A percentile compares a stretch with the other conserved stretches of the same genome.
phyloP scores from a whole-genome alignment of 2,113 vertebrate species.

The Zosterops lateralis region DNA sequence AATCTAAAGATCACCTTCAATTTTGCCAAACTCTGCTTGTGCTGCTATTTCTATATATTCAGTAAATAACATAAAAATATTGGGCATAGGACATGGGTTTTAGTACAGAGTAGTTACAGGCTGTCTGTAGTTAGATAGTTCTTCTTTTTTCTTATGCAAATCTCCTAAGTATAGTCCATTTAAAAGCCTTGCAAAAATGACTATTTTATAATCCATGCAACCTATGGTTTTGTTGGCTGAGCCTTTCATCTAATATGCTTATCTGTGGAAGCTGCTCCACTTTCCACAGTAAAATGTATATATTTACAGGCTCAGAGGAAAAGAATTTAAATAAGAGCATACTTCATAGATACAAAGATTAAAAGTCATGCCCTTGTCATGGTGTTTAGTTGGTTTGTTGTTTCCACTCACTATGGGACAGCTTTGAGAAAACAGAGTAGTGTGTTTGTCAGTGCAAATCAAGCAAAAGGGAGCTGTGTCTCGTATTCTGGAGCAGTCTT shows the following conservation, averaged over 20 bases:
- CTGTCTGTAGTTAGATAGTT: background rate
- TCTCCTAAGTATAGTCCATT: background rate
- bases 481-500: background rate
- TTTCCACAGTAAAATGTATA: background rate
- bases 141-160: background rate
- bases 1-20: rapidly evolving
- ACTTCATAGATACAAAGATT: background rate
- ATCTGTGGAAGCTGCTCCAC: background rate
- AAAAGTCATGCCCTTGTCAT: background rate
- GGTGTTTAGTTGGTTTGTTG: background rate
- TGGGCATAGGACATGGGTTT: background rate
- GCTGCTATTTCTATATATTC: background rate
- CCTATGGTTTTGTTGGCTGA: background rate
- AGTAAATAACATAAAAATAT: background rate
- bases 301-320: background rate
- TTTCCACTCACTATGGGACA: background rate
- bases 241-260: background rate
- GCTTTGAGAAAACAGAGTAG: background rate
- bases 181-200: background rate
- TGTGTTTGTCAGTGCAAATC: background rate
- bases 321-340: background rate
- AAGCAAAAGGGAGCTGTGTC: background rate
- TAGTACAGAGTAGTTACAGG: background rate
- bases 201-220: background rate
- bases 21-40: background rate